Percentiles rank a stretch among this genome's conserved stretches.
Conservation (phyloP, 2,797 vertebrate genomes). For the Helicolenus hilgendorfi region DNA sequence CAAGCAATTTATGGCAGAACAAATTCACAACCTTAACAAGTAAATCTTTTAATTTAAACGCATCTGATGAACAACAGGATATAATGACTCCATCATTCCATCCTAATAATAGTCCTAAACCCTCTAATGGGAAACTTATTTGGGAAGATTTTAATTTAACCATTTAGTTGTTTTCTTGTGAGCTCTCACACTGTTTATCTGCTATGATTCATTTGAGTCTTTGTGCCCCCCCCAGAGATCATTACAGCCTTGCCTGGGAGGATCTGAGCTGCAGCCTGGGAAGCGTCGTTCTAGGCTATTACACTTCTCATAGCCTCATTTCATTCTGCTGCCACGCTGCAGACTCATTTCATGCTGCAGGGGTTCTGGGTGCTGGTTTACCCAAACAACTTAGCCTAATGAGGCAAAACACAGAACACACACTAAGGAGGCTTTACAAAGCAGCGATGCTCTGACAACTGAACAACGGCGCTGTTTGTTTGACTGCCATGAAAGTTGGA, state of each 20-base stretch:
- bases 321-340: conserved; percentile 56
- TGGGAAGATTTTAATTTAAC: conserved; percentile 40
- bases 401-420: conserved; percentile 63
- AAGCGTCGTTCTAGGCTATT: conserved; percentile 77
- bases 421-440: conserved; percentile 39
- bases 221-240: conserved; percentile 36
- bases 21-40: background rate
- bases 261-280: conserved; percentile 52
- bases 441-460: conserved; percentile 54
- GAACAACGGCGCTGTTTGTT: conserved; percentile 21
- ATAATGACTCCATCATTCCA: conserved; percentile 9
- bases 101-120: background rate
- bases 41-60: background rate
- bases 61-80: background rate
- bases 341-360: conserved; percentile 78
- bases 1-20: background rate
- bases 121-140: conserved; percentile 3
- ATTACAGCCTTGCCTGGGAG: conserved; percentile 63
- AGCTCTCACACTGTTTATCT: conserved; percentile 44
- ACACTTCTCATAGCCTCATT: conserved; percentile 77
- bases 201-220: conserved; percentile 63
- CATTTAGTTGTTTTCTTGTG: conserved; percentile 43
- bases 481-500: background rate
- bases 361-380: conserved; percentile 72
- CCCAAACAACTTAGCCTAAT: conserved; percentile 83